Conservation (phyloP, 1,140 invertebrate species). For the Heliconius nattereri region DNA sequence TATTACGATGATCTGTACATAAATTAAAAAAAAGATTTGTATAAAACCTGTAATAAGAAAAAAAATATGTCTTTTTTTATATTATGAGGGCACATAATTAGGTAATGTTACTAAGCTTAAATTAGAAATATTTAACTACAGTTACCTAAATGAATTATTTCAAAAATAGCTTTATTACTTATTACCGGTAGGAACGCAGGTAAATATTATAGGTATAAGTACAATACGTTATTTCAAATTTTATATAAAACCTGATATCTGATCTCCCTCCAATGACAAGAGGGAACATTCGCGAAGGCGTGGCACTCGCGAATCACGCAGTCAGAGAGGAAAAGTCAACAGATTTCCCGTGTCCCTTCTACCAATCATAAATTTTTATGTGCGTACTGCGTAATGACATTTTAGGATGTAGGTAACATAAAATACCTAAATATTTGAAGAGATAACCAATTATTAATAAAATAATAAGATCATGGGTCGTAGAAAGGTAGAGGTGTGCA, state of each 20-base stretch:
- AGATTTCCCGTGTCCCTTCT: conserved; percentile 56
- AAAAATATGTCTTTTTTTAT: no score
- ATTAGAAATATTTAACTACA: no score
- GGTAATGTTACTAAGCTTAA: no score
- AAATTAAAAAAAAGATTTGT: no score
- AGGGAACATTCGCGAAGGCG: conserved; percentile 55
- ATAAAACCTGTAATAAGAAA: no score
- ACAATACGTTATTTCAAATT: neutral
- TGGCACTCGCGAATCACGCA: conserved; percentile 59
- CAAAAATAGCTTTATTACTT: neutral
- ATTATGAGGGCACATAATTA: no score
- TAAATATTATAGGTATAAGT: neutral
- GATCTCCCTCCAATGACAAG: conserved; percentile 36
- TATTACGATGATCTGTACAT: no score
- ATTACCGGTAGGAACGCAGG: neutral
- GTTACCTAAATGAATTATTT: no score
- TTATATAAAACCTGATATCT: conserved; percentile 28
- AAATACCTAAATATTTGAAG: neutral
- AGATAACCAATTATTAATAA: neutral
- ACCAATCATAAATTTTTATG: conserved; percentile 51
- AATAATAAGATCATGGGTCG: neutral
- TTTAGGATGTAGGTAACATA: neutral
- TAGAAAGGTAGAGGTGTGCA: neutral
- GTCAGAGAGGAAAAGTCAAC: conserved; percentile 78
- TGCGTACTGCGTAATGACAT: conserved; percentile 4